Evolutionary conservation across 2,797 vertebrate species (phyloP).

Genomic region (Chanos chanos): DNA sequence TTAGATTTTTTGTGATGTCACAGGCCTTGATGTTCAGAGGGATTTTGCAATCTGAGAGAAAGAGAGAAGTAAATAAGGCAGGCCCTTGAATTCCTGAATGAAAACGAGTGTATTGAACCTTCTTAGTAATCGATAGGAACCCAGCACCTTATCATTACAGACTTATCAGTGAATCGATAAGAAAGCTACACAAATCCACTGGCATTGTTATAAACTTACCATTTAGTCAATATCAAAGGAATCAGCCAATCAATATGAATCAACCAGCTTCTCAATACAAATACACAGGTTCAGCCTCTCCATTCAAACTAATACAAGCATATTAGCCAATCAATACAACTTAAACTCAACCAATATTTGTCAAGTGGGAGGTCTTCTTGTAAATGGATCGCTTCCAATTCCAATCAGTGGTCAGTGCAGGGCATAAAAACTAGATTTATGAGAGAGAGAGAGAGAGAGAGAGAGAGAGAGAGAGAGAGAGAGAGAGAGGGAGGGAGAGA

Average conservation of each 20-base stretch:
- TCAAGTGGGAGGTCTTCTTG: conserved; percentile 65
- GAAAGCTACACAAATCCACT: conserved; percentile 32
- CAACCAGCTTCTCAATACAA: conserved; percentile 62
- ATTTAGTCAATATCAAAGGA: conserved; percentile 36
- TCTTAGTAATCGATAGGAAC: conserved; percentile 39
- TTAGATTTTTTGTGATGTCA: background rate
- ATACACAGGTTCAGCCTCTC: conserved; percentile 24
- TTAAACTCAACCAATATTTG: conserved; percentile 64
- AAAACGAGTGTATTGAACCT: conserved; percentile 41
- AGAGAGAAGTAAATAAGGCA: conserved; percentile 22
- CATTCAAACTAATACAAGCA: conserved; percentile 57
- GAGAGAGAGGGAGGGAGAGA: conserved; percentile 46
- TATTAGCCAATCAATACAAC: conserved; percentile 64
- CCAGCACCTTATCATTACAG: conserved; percentile 44
- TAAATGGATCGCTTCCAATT: conserved; percentile 61
- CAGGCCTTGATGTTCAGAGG: conserved; percentile 3
- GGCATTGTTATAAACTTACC: conserved; percentile 36
- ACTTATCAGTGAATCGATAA: conserved; percentile 42
- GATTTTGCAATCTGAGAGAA: conserved; percentile 21
- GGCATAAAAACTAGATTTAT: conserved; percentile 31
- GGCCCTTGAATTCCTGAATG: conserved; percentile 33
- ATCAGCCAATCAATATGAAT: conserved; percentile 60
- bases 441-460: conserved; percentile 49
- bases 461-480: conserved; percentile 19
- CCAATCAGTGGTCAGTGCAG: background rate